Percentiles rank a stretch among this genome's conserved stretches.
These are phyloP conservation scores for Scolopax rusticola DNA, from an alignment of 2,797 vertebrate species.

Conservation along the genomic window DNA sequence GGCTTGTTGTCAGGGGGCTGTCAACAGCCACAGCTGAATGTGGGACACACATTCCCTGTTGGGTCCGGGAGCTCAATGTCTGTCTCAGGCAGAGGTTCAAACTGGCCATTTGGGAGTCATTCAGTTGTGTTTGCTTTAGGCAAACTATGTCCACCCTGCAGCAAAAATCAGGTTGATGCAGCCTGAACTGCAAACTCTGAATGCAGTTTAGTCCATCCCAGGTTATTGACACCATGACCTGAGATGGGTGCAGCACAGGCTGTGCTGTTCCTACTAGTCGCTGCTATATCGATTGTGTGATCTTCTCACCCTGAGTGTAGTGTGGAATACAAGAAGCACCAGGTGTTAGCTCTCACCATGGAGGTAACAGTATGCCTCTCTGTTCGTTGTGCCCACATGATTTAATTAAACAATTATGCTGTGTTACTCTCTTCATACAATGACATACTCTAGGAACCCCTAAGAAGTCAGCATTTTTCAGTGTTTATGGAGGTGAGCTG, in stretches of 20 bases:
- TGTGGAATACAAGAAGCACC: neutral
- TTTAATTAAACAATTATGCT: neutral
- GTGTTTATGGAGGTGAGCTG: neutral
- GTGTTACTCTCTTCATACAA: neutral
- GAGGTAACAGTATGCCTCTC: neutral
- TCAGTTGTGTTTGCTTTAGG: neutral
- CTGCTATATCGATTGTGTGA: neutral
- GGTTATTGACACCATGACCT: neutral
- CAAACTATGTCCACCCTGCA: neutral
- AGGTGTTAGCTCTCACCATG: neutral
- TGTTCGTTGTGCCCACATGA: neutral
- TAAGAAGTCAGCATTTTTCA: neutral
- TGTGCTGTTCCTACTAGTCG: neutral
- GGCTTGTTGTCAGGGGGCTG: neutral
- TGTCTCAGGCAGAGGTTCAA: neutral
- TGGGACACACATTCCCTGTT: fast-evolving
- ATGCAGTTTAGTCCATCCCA: neutral
- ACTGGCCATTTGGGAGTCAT: neutral
- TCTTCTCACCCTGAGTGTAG: neutral
- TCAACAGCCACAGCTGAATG: neutral
- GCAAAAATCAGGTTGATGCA: neutral
- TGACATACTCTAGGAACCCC: neutral
- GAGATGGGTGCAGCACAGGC: neutral
- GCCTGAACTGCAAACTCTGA: neutral
- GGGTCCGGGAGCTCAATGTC: neutral